These are phyloP conservation scores for Amitus sp. DNA, from an alignment of 2,888 invertebrate genomes.

Conservation along the genomic window DNA sequence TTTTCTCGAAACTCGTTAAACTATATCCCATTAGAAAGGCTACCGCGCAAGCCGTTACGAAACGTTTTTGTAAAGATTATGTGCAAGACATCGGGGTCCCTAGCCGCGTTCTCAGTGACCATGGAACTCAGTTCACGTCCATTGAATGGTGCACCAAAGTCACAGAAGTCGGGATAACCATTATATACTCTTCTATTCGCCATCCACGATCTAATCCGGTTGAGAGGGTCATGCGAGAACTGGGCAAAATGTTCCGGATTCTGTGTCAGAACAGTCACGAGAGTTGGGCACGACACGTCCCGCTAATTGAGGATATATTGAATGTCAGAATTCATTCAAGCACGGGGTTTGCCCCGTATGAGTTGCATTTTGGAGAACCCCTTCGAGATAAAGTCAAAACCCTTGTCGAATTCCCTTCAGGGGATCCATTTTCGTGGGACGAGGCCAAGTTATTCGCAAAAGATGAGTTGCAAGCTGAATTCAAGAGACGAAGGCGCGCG, in stretches of 20 bases:
- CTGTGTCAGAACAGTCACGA: neutral
- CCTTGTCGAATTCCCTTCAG: neutral
- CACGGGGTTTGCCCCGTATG: neutral
- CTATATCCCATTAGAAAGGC: slow-evolving; percentile 26
- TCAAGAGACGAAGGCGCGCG: too few relatives aligned
- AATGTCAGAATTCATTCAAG: neutral
- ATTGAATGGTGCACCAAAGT: slow-evolving; percentile 8
- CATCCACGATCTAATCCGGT: slow-evolving; percentile 12
- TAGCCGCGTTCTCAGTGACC: slow-evolving; percentile 8
- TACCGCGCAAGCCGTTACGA: slow-evolving; percentile 11
- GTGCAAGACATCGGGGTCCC: slow-evolving; percentile 15
- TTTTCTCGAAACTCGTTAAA: slow-evolving; percentile 23
- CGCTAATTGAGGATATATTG: neutral
- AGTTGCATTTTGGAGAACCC: neutral
- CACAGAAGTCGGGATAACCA: slow-evolving; percentile 1
- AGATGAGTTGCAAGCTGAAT: too few relatives aligned
- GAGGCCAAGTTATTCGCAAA: too few relatives aligned
- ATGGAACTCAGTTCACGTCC: slow-evolving; percentile 19
- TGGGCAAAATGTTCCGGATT: too few relatives aligned
- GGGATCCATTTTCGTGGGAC: too few relatives aligned
- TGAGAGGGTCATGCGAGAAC: neutral
- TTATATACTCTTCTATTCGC: slow-evolving; percentile 8
- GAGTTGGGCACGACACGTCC: neutral
- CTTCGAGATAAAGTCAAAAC: neutral
- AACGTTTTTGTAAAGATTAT: slow-evolving; percentile 12